Base-by-base conservation (phyloP, 2,888 invertebrate species). In the Malthinus flaveolus region DNA sequence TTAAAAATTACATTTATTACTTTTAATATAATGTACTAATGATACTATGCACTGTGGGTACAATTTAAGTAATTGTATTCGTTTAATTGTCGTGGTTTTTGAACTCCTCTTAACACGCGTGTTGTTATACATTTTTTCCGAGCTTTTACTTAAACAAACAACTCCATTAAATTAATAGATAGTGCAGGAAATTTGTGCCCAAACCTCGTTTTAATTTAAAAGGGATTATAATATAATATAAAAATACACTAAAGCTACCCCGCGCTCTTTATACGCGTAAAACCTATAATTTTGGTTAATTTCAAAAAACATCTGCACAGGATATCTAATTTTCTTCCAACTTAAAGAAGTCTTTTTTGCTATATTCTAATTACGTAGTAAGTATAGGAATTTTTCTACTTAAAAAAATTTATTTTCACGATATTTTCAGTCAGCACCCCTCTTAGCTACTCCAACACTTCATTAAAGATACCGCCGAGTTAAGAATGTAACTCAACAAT, bases 51-150 rank as follows among this genome's bases (percentile, higher is more conserved):
- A n/a, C 8, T 48, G 45, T 54, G 50, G 34, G 42, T 55, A 57
- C 51, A 57, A 51, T 60, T 59, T 60, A 60, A 46, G 52, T 62
- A 64, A 62, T 62, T 64, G 59, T 33, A 37, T 47, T 55, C 52
- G 56, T 49, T 62, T 64, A 58, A 62, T 60, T 64, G 49, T 62
- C 42, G 56, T 57, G 42, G 45, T 57, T 50, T 59, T 56, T 53
- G 44, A 62, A 56, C 49, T 52, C 49, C 50, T 49, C 46, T 46
- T 31, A 46, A 53, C 48, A 58, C 58, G 54, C 50, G 47, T 54
- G 53, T 53, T 54, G 23, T 23, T 23, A 23, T 23, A 23, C 5
- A 23, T 23, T 23, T 23, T 54, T 54, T 54, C n/a, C 50, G 45
- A 44, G 50, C 12, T 13, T 32, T 49, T 49, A 9, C 32, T 48